Evolutionary conservation across 2,797 vertebrate genomes (phyloP).

Genomic region (Squalus acanthias): DNA sequence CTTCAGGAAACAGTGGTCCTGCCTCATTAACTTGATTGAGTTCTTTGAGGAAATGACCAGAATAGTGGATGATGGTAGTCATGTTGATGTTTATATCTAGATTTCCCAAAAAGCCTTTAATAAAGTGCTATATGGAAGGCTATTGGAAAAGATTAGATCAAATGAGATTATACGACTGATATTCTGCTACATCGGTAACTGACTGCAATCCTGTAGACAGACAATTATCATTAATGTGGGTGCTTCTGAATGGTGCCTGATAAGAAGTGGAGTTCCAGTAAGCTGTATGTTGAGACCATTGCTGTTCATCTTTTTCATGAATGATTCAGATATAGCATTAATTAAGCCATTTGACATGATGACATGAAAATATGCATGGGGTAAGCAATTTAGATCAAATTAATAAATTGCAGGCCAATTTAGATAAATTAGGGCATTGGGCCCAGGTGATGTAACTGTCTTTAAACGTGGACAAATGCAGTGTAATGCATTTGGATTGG

Average conservation of each 20-base stretch:
- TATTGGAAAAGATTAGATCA: not conserved
- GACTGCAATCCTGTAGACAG: not conserved
- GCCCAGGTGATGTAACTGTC: not conserved
- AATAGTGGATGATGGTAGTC: not conserved
- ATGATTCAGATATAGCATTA: not conserved
- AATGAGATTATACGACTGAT: not conserved
- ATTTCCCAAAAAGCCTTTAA: not conserved
- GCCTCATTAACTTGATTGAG: constrained; percentile 17
- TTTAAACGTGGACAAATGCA: not conserved
- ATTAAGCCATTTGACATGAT: not conserved
- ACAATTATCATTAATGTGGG: not conserved
- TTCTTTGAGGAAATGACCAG: constrained; percentile 22
- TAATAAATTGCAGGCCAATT: not conserved
- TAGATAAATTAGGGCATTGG: not conserved
- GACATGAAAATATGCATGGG: not conserved
- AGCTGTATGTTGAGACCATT: not conserved
- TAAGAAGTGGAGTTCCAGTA: not conserved
- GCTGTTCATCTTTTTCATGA: not conserved
- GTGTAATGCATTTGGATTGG: not conserved
- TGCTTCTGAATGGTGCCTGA: not conserved
- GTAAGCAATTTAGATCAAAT: not conserved
- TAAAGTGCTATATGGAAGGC: not conserved
- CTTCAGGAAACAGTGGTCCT: constrained; percentile 19
- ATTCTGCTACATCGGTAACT: not conserved
- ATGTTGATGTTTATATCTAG: not conserved